Evolutionary conservation across 1,140 invertebrate species (phyloP).

Genomic region (Drosophila quadrilineata): DNA sequence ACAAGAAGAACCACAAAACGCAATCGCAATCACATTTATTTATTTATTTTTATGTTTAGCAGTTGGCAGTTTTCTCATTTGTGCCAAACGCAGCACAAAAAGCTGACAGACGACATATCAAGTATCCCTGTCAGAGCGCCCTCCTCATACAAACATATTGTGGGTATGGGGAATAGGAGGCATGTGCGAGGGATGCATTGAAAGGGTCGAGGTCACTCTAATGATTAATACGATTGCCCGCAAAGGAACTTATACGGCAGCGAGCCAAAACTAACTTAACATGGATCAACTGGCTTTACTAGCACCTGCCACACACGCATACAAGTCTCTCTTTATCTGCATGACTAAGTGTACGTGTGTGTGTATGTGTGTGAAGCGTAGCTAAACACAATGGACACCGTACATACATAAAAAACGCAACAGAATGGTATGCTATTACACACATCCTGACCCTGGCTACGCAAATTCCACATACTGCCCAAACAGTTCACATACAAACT

Average conservation of each 20-base stretch:
- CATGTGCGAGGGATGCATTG: not conserved
- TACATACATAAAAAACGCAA: slow-evolving; percentile 46
- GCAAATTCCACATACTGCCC: slow-evolving; percentile 18
- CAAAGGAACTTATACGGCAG: slow-evolving; percentile 16
- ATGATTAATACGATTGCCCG: slow-evolving; percentile 64
- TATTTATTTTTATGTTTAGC: slow-evolving; percentile 74
- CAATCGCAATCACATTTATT: slow-evolving; percentile 74
- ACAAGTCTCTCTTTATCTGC: not conserved
- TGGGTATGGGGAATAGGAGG: not conserved
- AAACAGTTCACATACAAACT: slow-evolving; percentile 4
- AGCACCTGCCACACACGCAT: slow-evolving; percentile 19
- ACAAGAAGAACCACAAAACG: slow-evolving; percentile 42
- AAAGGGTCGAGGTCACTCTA: slow-evolving; percentile 72
- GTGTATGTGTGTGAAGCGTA: not conserved
- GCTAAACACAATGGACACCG: slow-evolving; percentile 11
- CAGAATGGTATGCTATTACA: slow-evolving; percentile 57
- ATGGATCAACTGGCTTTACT: slow-evolving; percentile 14
- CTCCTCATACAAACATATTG: too few relatives aligned
- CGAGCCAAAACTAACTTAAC: slow-evolving; percentile 7
- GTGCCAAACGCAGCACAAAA: slow-evolving; percentile 58
- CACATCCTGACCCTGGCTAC: slow-evolving; percentile 70
- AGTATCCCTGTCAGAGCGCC: slow-evolving; percentile 8
- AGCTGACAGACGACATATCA: slow-evolving; percentile 43
- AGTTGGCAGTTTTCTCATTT: slow-evolving; percentile 69
- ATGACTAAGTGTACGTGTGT: too few relatives aligned